phyloP scores from a whole-genome alignment of 2,888 invertebrate species.

The Parnassius orleans region DNA sequence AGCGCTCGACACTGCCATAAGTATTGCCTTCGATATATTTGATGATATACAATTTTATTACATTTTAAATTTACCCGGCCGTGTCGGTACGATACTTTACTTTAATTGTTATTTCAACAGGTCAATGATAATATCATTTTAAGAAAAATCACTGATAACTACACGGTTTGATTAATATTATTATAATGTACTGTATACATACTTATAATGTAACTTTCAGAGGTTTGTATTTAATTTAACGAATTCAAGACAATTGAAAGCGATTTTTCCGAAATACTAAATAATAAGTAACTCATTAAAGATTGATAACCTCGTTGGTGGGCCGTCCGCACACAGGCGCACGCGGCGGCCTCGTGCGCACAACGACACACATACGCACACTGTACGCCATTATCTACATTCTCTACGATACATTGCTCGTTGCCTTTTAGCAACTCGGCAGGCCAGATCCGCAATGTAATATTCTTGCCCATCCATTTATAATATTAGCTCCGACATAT shows the following conservation, averaged over 20 bases:
- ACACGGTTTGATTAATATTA: too few relatives aligned
- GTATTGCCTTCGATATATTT: too few relatives aligned
- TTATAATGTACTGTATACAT: too few relatives aligned
- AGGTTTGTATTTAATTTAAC: background rate
- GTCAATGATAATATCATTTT: too few relatives aligned
- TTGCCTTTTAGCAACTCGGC: slow-evolving; percentile 33
- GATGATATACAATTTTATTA: too few relatives aligned
- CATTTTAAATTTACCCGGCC: too few relatives aligned
- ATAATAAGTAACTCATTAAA: slow-evolving; percentile 61
- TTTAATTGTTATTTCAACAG: too few relatives aligned
- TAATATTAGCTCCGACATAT: slow-evolving; percentile 32
- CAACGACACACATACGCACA: slow-evolving; percentile 38
- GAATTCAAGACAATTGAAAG: slow-evolving; percentile 40
- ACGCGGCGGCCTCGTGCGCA: slow-evolving; percentile 39
- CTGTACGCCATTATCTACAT: slow-evolving; percentile 42
- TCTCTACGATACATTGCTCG: slow-evolving; percentile 42
- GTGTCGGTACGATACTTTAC: too few relatives aligned
- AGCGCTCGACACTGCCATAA: background rate
- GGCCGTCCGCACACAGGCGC: slow-evolving; percentile 45
- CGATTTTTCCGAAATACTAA: slow-evolving; percentile 51
- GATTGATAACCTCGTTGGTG: slow-evolving; percentile 71
- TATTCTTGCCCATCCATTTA: slow-evolving; percentile 31
- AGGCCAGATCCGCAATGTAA: slow-evolving; percentile 45
- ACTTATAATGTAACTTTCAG: too few relatives aligned
- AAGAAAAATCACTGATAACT: too few relatives aligned